Evolutionary conservation across 2,113 vertebrate species (phyloP), one percentile per base, ranked within the genome.

Genomic region (Gavia stellata): DNA sequence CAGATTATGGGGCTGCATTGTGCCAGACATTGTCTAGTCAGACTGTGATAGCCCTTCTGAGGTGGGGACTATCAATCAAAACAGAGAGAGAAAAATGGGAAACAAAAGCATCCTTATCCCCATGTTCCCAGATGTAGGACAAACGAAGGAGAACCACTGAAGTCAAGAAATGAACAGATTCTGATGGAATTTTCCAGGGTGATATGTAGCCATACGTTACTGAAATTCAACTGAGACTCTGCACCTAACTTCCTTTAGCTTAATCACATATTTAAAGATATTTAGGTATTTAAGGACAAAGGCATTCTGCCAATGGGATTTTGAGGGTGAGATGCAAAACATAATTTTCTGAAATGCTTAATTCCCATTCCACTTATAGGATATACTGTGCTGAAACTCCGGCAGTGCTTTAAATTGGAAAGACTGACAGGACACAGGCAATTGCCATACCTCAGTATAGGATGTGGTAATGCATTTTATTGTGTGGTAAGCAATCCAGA

Each of bases 71-170:
- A 55, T 36, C n/a, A 42, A 58, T 53, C 49, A 55, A 73, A 96
- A 81, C 10, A 91, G n/a, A 87, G 63, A 78, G 3, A 62, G 10
- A 5, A 80, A 90, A 81, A 71, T 8, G 33, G 50, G 56, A 87
- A 90, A 92, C 68, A 86, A 92, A 83, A 53, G 17, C 50, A 24
- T 88, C 65, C 38, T 92, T 88, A 77, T 82, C 58, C 62, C 38
- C 38, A 23, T 3, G 3, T 88, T 82, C 84, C 70, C 53, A 85
- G 66, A 79, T 66, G 78, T 40, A 90, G 79, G 77, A 78, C 89
- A 91, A 94, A 81, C 62, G 91, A 92, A 95, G 86, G 77, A 77
- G 36, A 91, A 91, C 70, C 44, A 53, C n/a, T 8, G 16, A 94
- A 82, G 78, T 45, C 14, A 90, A 56, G 56, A 85, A 85, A 88